Base-by-base conservation (phyloP, 2,888 invertebrate species). In the Nesidiocoris tenuis region DNA sequence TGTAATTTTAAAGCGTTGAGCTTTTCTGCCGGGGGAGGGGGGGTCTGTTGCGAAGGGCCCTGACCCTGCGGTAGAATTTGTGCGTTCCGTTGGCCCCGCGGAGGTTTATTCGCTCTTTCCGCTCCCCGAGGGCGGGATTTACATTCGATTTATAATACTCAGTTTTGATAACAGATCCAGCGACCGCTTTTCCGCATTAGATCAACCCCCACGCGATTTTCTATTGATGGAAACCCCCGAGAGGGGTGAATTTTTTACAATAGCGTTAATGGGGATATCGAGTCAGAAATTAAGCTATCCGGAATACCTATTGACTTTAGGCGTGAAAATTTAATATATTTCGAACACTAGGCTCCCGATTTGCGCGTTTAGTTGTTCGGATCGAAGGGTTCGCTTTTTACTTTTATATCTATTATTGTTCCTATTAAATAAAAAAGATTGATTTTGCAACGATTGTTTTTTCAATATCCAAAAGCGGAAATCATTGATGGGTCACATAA, bases 141-240 rank as follows among this genome's bases (percentile, higher is more conserved):
- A 75, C 65, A 68, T 75, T 68, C 75, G 68, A 61, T 75, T 75
- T 75, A 75, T 75, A 75, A 75, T 75, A 75, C 65, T 39, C 25
- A n/a, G 70, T 76, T 68, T 68, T 67, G 68, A 61, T 57, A 57
- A 2, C 70, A 70, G 55, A 59, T 23, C 22, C n/a, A 59, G 17
- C 24, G 59, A 59, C 70, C 22, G 54, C 25, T 22, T 23, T 70
- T 57, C 70, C 59, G 25, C 54, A 67, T 67, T 67, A 70, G 63
- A 63, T 63, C 17, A 3, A 12, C 39, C 39, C 12, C 5, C 39
- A 7, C n/a, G n/a, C n/a, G n/a, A n/a, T 39, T 39, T 39, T 12
- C 39, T 39, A 39, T 39, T 39, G 39, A 39, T 19, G 65, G 65
- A 39, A 39, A 65, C 65, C 39, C 25, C 65, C 39, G 65, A 65